Base-by-base conservation (phyloP, 1,140 invertebrate genomes). In the Caenorhabditis inopinata region DNA sequence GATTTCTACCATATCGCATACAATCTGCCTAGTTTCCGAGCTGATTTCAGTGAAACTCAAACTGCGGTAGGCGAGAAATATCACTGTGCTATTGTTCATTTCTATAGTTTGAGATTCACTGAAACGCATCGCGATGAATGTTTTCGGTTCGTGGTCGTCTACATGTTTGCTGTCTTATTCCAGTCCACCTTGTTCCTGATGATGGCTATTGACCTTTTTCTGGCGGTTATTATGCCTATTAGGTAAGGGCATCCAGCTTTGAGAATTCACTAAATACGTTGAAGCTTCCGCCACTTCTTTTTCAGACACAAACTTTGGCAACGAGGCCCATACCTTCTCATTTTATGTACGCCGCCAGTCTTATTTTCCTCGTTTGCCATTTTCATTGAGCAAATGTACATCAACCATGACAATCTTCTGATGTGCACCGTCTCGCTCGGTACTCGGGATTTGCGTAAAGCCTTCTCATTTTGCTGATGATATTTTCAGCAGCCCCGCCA, bases 61-160 rank as follows among this genome's bases (percentile, higher is more conserved):
- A 68, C n/a, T 68, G n/a, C 35, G 58, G 58, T 68, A 38, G 6
- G 6, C 14, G 5, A 14, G 25, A 32, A 4, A 1, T 7, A 32
- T 32, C 35, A 32, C 21, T 32, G 25, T 32, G 29, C 27, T 16
- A n/a, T 32, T 4, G 12, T 58, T 32, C 25, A 6, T 51, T 48
- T n/a, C 1, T 25, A 58, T 58, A 9, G 1, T 32, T 58, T 58
- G n/a, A 68, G 58, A 68, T 68, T 68, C 32, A 68, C 58, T 6
- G 16, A 68, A 68, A 68, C 58, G 2, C 58, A 68, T 38, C 32
- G 58, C 2, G 58, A 68, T 18, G 58, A 68, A 68, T 68, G 58
- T 21, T 68, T 68, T 68, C 58, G 58, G 4, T 68, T 68, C 23
- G 58, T 68, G n/a, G 58, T 68, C n/a, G 58, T 68, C n/a, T 68